A percentile compares a stretch with the other conserved stretches of the same genome.
Conservation (phyloP, 2,113 vertebrate species). For the Lipophrys pholis region DNA sequence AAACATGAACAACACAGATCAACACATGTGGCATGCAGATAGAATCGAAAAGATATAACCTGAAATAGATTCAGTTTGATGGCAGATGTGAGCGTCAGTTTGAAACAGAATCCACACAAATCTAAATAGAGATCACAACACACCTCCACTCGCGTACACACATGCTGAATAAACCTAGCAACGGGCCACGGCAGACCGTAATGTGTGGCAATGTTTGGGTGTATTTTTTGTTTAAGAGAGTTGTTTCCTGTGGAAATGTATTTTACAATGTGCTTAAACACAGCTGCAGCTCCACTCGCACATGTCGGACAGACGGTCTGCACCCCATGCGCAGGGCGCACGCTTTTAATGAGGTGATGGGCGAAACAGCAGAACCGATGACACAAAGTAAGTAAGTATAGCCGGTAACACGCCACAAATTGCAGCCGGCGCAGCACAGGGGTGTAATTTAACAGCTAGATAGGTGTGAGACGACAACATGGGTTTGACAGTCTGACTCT, state of each 20-base stretch:
- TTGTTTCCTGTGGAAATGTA: slow-evolving; percentile 64
- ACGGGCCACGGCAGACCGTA: slow-evolving; percentile 30
- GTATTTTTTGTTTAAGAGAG: slow-evolving; percentile 63
- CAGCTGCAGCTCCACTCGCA: slow-evolving; percentile 58
- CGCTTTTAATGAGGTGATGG: slow-evolving; percentile 32
- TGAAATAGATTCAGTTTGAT: too few species aligned
- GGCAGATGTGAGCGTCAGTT: neutral
- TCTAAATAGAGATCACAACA: slow-evolving; percentile 31
- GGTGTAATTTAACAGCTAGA: neutral
- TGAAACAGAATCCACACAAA: slow-evolving; percentile 17
- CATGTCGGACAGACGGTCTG: slow-evolving; percentile 44
- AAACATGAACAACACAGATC: slow-evolving; percentile 13
- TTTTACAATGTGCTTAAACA: slow-evolving; percentile 66
- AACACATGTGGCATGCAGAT: slow-evolving; percentile 30
- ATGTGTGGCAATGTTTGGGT: slow-evolving; percentile 61
- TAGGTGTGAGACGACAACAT: neutral
- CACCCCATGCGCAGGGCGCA: slow-evolving; percentile 3
- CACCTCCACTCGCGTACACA: neutral
- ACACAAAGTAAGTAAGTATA: slow-evolving; percentile 19
- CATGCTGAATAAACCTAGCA: slow-evolving; percentile 38
- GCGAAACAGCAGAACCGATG: slow-evolving; percentile 29
- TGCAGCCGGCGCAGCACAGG: neutral
- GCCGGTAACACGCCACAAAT: neutral
- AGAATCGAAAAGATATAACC: slow-evolving; percentile 13
- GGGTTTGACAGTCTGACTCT: neutral